Base-by-base conservation (phyloP, 1,140 invertebrate genomes). In the Bombus difficillimus region DNA sequence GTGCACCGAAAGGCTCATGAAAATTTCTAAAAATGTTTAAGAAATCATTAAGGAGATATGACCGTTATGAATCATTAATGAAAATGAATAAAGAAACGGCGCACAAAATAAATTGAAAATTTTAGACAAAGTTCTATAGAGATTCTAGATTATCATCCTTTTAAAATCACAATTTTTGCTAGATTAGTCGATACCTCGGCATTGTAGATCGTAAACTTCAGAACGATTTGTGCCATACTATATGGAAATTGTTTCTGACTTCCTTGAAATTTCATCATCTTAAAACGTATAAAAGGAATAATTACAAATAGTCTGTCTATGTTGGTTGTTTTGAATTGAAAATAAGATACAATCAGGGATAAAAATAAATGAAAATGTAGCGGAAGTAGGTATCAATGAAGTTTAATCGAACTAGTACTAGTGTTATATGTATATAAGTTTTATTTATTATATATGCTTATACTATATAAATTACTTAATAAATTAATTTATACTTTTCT, bases 51-150 rank as follows among this genome's bases (percentile, higher is more conserved):
- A 22, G 59, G 10, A 28, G 18, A 39, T 43, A 59, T 12, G 59
- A 69, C 28, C 22, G 75, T 81, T 34, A 34, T 39, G 15, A 43
- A 76, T n/a, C 9, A 66, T 43, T 68, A 53, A 57, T 69, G 43
- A 80, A 78, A 43, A 71, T 57, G 73, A 85, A 86, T 28, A 86
- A 74, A 79, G 81, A 79, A 82, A 89, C 86, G 89, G 86, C 89
- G 88, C 89, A 90, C 88, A 90, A 90, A 85, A 47, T 79, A 83
- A 81, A 81, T 69, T 39, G 75, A 89, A 59, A 79, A 57, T 88
- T 22, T 39, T 89, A 89, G 82, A 78, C 39, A 57, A 75, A 37
- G 64, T 86, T 86, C 39, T 64, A 66, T 88, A 75, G 74, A 47
- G n/a, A 80, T 32, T 81, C 53, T 81, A 77, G 81, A 69, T 22